Evolutionary conservation across 1,140 invertebrate genomes (phyloP).

Genomic region (Caerostris extrusa): DNA sequence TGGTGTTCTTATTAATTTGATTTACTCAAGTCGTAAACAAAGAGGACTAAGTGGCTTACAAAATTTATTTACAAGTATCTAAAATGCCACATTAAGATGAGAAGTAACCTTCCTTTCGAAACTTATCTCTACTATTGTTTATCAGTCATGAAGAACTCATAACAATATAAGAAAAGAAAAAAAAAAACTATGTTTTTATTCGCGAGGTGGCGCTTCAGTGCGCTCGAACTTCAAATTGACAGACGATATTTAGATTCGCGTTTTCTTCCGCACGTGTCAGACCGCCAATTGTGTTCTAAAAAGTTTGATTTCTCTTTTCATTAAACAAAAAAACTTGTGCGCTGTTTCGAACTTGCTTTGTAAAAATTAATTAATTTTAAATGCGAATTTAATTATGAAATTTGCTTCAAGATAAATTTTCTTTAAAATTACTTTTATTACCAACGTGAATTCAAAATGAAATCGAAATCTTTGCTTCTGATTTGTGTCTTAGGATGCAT

Average conservation of each 20-base stretch:
- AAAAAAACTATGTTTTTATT: not conserved
- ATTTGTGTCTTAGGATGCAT: not conserved
- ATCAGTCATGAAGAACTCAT: not conserved
- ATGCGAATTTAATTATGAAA: not conserved
- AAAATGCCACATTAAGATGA: too few relatives aligned
- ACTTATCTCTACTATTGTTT: not conserved
- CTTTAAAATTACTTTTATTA: not conserved
- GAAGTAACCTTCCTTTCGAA: not conserved
- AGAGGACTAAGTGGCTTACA: too few relatives aligned
- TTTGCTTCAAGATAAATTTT: not conserved
- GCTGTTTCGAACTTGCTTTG: not conserved
- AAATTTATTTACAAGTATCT: too few relatives aligned
- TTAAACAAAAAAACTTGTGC: not conserved
- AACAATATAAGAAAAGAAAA: not conserved
- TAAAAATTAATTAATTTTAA: not conserved
- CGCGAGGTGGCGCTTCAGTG: constrained; percentile 50
- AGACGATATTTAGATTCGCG: constrained; percentile 44
- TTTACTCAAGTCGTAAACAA: too few relatives aligned
- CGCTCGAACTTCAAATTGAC: constrained; percentile 23
- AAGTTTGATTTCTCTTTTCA: not conserved
- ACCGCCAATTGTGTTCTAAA: constrained; percentile 40
- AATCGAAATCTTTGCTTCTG: not conserved
- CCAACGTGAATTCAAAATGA: not conserved
- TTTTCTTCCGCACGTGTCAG: constrained; percentile 1
- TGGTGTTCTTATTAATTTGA: too few relatives aligned